Conservation (phyloP, 2,113 vertebrate genomes). For the Microcebus ravelobensis region DNA sequence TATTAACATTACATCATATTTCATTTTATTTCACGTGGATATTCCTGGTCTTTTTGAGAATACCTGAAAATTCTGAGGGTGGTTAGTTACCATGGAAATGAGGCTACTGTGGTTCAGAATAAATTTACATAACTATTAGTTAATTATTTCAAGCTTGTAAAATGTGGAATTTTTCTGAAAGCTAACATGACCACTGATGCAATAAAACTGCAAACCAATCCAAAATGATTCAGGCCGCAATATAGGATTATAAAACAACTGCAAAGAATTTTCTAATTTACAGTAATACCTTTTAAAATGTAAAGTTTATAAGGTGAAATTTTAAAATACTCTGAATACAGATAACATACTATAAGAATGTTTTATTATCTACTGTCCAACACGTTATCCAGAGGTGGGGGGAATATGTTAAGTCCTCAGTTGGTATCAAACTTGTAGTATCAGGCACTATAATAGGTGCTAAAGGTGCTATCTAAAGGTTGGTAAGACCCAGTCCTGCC, state of each 20-base stretch:
- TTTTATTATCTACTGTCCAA: not conserved
- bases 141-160: slow-evolving; percentile 35
- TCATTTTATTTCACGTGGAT: slow-evolving; percentile 13
- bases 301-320: not conserved
- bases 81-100: slow-evolving; percentile 28
- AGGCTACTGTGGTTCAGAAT: slow-evolving; percentile 38
- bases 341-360: not conserved
- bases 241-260: not conserved
- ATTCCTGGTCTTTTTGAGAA: slow-evolving; percentile 7
- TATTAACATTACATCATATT: not conserved
- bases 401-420: not conserved
- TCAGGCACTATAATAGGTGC: not conserved
- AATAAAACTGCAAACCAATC: slow-evolving; percentile 14
- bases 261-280: slow-evolving; percentile 6
- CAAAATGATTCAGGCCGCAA: not conserved
- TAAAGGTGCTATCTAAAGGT: not conserved
- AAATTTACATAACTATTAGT: slow-evolving; percentile 53
- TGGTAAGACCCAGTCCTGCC: not conserved
- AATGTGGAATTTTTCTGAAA: slow-evolving; percentile 45
- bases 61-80: slow-evolving; percentile 33
- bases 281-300: not conserved
- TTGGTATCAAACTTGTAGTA: not conserved
- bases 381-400: not conserved
- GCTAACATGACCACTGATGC: slow-evolving; percentile 10
- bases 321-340: not conserved